Evolutionary conservation across 2,888 invertebrate species (phyloP).

Genomic region (Hylaea fasciaria): DNA sequence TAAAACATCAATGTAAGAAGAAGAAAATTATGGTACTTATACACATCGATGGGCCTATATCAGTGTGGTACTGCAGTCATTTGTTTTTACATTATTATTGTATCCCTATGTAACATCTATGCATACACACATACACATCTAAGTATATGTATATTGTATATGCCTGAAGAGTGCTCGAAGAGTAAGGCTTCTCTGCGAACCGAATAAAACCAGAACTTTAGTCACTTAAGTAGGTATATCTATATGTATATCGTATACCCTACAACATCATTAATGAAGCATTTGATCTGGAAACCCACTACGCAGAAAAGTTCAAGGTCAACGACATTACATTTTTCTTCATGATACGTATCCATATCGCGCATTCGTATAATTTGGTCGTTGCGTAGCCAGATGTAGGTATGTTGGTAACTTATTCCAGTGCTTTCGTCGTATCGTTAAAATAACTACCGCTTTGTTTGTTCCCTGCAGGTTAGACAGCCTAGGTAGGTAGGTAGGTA

Average conservation of each 20-base stretch:
- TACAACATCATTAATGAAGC: slow-evolving; percentile 7
- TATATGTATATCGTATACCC: neutral
- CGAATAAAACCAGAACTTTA: neutral
- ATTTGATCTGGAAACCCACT: slow-evolving; percentile 27
- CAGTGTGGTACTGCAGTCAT: too few relatives aligned
- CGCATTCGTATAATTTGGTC: slow-evolving; percentile 31
- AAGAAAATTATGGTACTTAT: too few relatives aligned
- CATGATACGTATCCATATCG: slow-evolving; percentile 28
- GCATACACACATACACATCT: too few relatives aligned
- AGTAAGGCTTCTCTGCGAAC: neutral
- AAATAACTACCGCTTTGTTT: neutral
- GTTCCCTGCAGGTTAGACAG: neutral
- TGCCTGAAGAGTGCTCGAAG: neutral
- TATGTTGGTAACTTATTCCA: slow-evolving; percentile 9
- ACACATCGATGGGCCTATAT: too few relatives aligned
- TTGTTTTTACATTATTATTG: too few relatives aligned
- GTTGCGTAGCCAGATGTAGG: slow-evolving; percentile 21
- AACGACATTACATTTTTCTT: slow-evolving; percentile 26
- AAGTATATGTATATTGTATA: too few relatives aligned
- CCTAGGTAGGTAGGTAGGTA: too few relatives aligned
- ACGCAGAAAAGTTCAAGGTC: slow-evolving; percentile 33
- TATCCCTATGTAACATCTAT: too few relatives aligned
- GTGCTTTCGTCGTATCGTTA: slow-evolving; percentile 12
- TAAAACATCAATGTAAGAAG: too few relatives aligned
- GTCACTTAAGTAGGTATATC: neutral